Base-by-base conservation (phyloP, 2,113 vertebrate species). In the Neolamprologus toae region DNA sequence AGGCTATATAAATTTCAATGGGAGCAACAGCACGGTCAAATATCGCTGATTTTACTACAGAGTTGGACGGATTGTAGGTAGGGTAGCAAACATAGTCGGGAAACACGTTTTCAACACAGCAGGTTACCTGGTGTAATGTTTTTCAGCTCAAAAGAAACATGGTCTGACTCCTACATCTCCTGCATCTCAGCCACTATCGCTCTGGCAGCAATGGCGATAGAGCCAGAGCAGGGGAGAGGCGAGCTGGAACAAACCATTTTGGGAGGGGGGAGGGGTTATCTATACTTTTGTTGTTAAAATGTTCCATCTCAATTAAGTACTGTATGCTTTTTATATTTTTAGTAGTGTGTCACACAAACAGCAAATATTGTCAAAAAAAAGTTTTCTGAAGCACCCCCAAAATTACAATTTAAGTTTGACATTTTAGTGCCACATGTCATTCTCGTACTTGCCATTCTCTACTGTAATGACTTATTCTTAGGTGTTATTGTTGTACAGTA, bases 181-280 rank as follows among this genome's bases (percentile, higher is more conserved):
- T 45, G 13, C 42, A 4, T 45, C 14, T 47, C 42, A 47, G 49
- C 49, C 49, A 51, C 19, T 0, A 51, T 51, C 17, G 8, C 47
- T 51, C 47, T 51, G 47, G 17, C 17, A 51, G 17, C 47, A 51
- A 51, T 1, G 0, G 47, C 4, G 0, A 5, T 51, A 51, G 17
- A 51, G 49, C 2, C 17, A 51, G 17, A 51, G 8, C 17, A 51
- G 49, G 49, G 17, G 17, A 51, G 8, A n/a, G 17, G 4, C 13
- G 6, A 45, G 7, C 49, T 51, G 49, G 19, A 51, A 51, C 19
- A 51, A 51, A n/a, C 19, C 49, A 51, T 51, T 51, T 51, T 53
- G 19, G 49, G 49, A 10, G 8, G 17, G 49, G 8, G 17, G 49
- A 5, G 45, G 14, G 45, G 45, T 47, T 47, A 51, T 5, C 49